These are phyloP conservation scores for Cyanoramphus novaezelandiae DNA, from an alignment of 2,113 vertebrate genomes.

Conservation along the genomic window DNA sequence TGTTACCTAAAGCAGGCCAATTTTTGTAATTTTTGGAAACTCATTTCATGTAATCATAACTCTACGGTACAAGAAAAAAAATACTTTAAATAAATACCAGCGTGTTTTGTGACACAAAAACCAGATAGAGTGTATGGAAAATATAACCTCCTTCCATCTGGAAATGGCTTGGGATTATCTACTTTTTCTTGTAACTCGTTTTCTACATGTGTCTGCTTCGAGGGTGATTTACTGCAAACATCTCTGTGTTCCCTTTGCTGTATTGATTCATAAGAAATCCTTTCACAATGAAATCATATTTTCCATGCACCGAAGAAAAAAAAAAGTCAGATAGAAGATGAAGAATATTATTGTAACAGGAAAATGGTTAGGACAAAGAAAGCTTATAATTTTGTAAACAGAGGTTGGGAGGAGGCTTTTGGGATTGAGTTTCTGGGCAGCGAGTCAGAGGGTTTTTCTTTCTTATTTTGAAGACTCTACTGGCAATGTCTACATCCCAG, in stretches of 20 bases:
- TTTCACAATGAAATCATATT: constrained; percentile 74
- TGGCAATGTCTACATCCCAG: constrained; percentile 22
- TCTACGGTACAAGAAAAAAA: neutral
- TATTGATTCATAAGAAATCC: constrained; percentile 72
- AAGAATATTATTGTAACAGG: constrained; percentile 73
- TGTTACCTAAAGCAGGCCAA: constrained; percentile 46
- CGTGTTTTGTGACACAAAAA: constrained; percentile 48
- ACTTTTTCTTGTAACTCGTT: constrained; percentile 58
- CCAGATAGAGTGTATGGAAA: constrained; percentile 59
- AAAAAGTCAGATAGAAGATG: constrained; percentile 46
- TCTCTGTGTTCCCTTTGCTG: constrained; percentile 48
- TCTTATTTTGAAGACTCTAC: constrained; percentile 52
- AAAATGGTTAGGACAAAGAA: constrained; percentile 74
- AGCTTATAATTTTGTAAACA: constrained; percentile 81
- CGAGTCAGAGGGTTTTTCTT: constrained; percentile 58
- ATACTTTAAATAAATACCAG: constrained; percentile 55
- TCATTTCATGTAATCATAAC: constrained; percentile 34
- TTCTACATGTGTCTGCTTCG: constrained; percentile 34
- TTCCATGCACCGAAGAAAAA: constrained; percentile 67
- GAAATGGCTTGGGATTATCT: constrained; percentile 62
- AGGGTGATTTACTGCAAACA: constrained; percentile 64
- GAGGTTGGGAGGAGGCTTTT: constrained; percentile 70
- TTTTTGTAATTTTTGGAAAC: constrained; percentile 56
- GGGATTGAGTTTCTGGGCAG: constrained; percentile 62
- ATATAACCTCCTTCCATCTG: constrained; percentile 62